Conservation (phyloP, 2,113 vertebrate genomes). For the Triplophysa rosa region DNA sequence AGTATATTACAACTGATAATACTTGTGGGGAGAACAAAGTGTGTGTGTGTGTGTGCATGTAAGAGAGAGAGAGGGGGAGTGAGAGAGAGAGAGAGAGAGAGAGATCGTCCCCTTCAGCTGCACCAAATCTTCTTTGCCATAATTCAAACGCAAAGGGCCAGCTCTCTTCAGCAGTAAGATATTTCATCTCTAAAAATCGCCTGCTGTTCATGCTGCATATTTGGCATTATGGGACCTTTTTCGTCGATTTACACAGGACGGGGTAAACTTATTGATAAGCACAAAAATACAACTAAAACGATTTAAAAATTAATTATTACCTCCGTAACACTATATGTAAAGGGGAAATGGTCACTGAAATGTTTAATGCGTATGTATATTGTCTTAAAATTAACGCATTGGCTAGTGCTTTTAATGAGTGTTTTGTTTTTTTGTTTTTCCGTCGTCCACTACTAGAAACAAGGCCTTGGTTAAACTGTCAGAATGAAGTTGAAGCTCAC, state of each 20-base stretch:
- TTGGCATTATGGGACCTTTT: slow-evolving; percentile 38
- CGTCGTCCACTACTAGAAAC: neutral
- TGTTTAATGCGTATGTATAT: neutral
- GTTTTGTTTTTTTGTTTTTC: neutral
- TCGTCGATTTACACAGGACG: slow-evolving; percentile 34
- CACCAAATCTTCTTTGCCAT: slow-evolving; percentile 62
- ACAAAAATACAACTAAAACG: neutral
- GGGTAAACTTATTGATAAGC: slow-evolving; percentile 30
- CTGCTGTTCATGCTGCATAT: slow-evolving; percentile 41
- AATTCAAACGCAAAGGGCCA: slow-evolving; percentile 69
- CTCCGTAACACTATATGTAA: neutral
- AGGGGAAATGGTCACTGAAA: neutral
- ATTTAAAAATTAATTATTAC: neutral
- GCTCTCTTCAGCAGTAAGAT: slow-evolving; percentile 59
- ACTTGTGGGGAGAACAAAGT: slow-evolving; percentile 50
- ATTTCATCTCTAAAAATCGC: slow-evolving; percentile 60
- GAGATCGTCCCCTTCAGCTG: slow-evolving; percentile 55
- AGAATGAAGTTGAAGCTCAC: slow-evolving; percentile 28
- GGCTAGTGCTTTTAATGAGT: neutral
- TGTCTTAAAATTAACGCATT: neutral
- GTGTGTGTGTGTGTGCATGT: slow-evolving; percentile 4
- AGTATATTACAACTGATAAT: slow-evolving; percentile 57
- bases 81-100: slow-evolving; percentile 55
- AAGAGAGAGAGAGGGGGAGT: slow-evolving; percentile 43
- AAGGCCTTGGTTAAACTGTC: slow-evolving; percentile 8